Evolutionary conservation across 2,888 invertebrate genomes (phyloP).

Genomic region (Drosophila diplacantha): DNA sequence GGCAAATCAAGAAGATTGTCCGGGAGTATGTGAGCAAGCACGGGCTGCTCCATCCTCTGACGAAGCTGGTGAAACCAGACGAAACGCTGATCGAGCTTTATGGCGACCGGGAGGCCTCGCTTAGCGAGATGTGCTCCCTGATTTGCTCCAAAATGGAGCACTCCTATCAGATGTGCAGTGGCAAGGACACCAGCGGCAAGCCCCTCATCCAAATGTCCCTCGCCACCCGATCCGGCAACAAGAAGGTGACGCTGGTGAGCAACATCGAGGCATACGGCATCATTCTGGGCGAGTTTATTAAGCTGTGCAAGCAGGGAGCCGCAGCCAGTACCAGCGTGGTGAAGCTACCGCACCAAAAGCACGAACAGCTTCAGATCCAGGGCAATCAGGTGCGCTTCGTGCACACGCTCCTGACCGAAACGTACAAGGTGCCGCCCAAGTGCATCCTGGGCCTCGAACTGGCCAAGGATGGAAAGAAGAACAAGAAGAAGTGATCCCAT

Average conservation of each 20-base stretch:
- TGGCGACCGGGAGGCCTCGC: constrained; percentile 76
- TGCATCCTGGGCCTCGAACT: constrained; percentile 76
- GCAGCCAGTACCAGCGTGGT: constrained; percentile 92
- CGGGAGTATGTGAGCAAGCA: constrained; percentile 85
- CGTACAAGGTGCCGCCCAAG: constrained; percentile 77
- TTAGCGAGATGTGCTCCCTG: constrained; percentile 85
- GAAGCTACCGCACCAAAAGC: constrained; percentile 84
- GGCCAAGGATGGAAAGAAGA: constrained; percentile 76
- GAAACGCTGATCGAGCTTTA: constrained; percentile 71
- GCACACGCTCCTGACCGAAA: constrained; percentile 76
- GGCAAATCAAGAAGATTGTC: constrained; percentile 83
- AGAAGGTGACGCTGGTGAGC: constrained; percentile 94
- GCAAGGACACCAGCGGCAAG: constrained; percentile 80
- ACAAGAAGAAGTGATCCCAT: constrained; percentile 58
- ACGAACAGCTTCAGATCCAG: constrained; percentile 89
- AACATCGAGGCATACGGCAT: constrained; percentile 94
- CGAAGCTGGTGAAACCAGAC: constrained; percentile 72
- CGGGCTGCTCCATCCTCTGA: constrained; percentile 79
- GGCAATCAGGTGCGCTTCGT: constrained; percentile 88
- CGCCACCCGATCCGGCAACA: constrained; percentile 89
- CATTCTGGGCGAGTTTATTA: constrained; percentile 86
- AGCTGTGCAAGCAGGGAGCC: constrained; percentile 88
- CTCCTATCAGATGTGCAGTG: constrained; percentile 77
- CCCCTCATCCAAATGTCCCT: constrained; percentile 88
- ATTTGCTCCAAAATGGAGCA: constrained; percentile 83